A percentile compares a stretch with the other conserved stretches of the same genome.
Conservation (phyloP, 2,888 invertebrate genomes). For the Ditula angustiorana region DNA sequence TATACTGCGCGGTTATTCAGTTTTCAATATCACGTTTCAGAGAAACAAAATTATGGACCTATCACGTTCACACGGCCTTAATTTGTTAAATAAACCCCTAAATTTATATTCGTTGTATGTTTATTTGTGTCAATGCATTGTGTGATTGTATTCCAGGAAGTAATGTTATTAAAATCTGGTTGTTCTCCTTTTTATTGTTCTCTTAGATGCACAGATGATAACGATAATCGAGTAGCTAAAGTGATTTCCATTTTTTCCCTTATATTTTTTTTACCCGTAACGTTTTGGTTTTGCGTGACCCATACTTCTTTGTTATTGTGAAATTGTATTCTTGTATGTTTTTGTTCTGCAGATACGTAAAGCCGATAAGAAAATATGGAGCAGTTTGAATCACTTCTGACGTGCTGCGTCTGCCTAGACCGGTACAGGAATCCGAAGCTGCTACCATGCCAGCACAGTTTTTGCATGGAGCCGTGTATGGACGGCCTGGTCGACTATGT, state of each 20-base stretch:
- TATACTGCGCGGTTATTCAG: conserved; percentile 7
- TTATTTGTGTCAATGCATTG: background rate
- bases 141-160: background rate
- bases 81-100: too few relatives aligned
- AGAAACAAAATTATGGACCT: background rate
- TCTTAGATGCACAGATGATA: too few relatives aligned
- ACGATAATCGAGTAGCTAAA: background rate
- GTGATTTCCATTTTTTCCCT: background rate
- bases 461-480: conserved; percentile 99
- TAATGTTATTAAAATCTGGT: background rate
- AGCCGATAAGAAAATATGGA: conserved; percentile 87
- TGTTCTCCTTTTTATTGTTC: background rate
- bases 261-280: background rate
- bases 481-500: conserved; percentile 98
- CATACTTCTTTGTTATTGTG: conserved; percentile 14
- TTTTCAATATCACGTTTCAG: conserved; percentile 14
- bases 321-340: conserved; percentile 22
- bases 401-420: conserved; percentile 99
- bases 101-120: background rate
- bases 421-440: conserved; percentile 99
- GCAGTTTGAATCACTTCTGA: conserved; percentile 98
- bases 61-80: background rate
- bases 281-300: background rate
- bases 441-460: conserved; percentile 99
- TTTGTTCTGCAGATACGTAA: conserved; percentile 70